Evolutionary conservation across 2,888 invertebrate species (phyloP).

Genomic region (Spisula subtruncata): DNA sequence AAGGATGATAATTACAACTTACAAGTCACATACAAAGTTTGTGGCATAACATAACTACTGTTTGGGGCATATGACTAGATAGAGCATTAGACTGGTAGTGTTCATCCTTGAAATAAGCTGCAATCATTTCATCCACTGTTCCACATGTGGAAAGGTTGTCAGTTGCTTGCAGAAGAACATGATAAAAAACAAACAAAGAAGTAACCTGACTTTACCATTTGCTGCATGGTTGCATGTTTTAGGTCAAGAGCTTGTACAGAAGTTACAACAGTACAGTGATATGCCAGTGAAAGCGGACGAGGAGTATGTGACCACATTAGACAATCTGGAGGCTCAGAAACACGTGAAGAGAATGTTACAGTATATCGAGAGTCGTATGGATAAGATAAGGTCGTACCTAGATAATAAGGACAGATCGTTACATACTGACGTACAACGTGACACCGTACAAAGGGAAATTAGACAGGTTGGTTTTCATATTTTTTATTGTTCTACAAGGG

Average conservation of each 20-base stretch:
- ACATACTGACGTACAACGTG: conserved; percentile 78
- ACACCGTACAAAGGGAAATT: conserved; percentile 79
- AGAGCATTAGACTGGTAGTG: too few species aligned
- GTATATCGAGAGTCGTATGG: conserved; percentile 83
- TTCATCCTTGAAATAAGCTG: too few species aligned
- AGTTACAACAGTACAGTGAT: conserved; percentile 78
- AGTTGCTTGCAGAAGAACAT: too few species aligned
- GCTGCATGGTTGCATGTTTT: not conserved
- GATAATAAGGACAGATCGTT: conserved; percentile 77
- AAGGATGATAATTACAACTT: too few species aligned
- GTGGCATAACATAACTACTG: too few species aligned
- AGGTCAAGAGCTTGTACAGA: conserved; percentile 83
- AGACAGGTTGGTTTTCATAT: conserved; percentile 84
- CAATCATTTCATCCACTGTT: too few species aligned
- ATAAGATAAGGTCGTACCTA: conserved; percentile 81
- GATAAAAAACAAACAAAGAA: too few species aligned
- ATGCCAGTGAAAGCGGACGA: conserved; percentile 72
- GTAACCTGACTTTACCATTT: too few species aligned
- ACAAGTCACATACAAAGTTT: too few species aligned
- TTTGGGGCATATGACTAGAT: too few species aligned
- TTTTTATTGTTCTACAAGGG: not conserved
- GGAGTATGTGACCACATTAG: conserved; percentile 82
- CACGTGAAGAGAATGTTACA: conserved; percentile 84
- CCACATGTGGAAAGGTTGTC: too few species aligned
- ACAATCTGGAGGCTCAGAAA: conserved; percentile 83